Conservation (phyloP, 1,140 invertebrate genomes). For the Lutraria rhynchaena region DNA sequence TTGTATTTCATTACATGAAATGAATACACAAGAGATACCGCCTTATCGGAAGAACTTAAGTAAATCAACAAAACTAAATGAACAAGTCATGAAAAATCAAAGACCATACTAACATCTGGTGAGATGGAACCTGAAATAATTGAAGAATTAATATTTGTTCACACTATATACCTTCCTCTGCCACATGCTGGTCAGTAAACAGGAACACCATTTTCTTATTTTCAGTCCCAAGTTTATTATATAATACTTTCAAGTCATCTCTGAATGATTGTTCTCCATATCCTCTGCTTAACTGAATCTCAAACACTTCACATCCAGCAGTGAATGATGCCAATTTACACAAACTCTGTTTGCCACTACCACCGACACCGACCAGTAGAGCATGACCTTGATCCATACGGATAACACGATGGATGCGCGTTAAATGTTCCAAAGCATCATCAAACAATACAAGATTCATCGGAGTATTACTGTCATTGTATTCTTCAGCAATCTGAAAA, state of each 20-base stretch:
- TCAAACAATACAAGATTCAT: slow-evolving; percentile 94
- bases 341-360: slow-evolving; percentile 90
- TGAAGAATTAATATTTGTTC: background rate
- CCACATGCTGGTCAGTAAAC: slow-evolving; percentile 90
- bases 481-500: slow-evolving; percentile 91
- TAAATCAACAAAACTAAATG: too few species aligned
- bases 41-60: too few species aligned
- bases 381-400: slow-evolving; percentile 92
- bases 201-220: slow-evolving; percentile 91
- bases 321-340: slow-evolving; percentile 81
- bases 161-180: slow-evolving; percentile 82
- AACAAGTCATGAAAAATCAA: too few species aligned
- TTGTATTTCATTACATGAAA: too few species aligned
- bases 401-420: slow-evolving; percentile 91
- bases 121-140: too few species aligned
- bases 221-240: slow-evolving; percentile 89
- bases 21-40: too few species aligned
- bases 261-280: slow-evolving; percentile 92
- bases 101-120: too few species aligned
- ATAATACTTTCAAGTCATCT: slow-evolving; percentile 92
- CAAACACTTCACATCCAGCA: slow-evolving; percentile 89
- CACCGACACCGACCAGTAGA: slow-evolving; percentile 92
- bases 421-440: slow-evolving; percentile 94
- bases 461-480: slow-evolving; percentile 86
- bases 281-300: slow-evolving; percentile 90